Percentiles rank a stretch among this genome's conserved stretches.
Conservation (phyloP, 2,797 vertebrate species). For the Cryptoblepharus egeriae region DNA sequence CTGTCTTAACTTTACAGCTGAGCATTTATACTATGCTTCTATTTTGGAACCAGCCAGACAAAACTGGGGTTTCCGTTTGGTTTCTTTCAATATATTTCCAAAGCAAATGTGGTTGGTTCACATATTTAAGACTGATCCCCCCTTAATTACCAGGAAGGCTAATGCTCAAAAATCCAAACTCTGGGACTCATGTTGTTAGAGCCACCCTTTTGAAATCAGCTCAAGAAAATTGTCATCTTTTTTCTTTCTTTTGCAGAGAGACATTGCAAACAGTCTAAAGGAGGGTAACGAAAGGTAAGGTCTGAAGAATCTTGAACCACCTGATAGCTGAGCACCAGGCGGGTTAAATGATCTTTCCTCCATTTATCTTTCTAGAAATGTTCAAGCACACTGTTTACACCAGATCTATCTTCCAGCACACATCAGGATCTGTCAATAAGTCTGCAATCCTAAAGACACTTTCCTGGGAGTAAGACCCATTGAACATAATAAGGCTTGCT, state of each 20-base stretch:
- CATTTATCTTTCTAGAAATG: neutral
- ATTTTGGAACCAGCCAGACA: neutral
- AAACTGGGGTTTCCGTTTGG: neutral
- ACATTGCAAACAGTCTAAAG: neutral
- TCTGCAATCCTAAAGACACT: too few relatives aligned
- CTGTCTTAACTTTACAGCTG: constrained; percentile 13
- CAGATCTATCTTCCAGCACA: neutral
- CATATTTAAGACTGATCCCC: neutral
- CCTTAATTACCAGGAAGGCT: neutral
- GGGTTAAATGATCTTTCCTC: neutral
- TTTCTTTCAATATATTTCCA: neutral
- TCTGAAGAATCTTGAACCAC: neutral
- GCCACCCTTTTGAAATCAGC: neutral
- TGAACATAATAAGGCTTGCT: too few relatives aligned
- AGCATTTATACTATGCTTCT: constrained; percentile 13
- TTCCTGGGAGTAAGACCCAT: too few relatives aligned
- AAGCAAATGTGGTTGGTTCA: neutral
- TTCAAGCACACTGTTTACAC: too few relatives aligned
- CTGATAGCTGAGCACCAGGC: neutral
- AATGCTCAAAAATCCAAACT: neutral
- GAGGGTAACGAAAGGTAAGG: neutral
- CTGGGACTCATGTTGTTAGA: neutral
- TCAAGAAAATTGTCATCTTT: neutral
- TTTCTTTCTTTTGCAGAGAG: neutral
- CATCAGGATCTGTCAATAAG: neutral